Conservation (phyloP, 2,888 invertebrate species). For the Brachyptera risi region DNA sequence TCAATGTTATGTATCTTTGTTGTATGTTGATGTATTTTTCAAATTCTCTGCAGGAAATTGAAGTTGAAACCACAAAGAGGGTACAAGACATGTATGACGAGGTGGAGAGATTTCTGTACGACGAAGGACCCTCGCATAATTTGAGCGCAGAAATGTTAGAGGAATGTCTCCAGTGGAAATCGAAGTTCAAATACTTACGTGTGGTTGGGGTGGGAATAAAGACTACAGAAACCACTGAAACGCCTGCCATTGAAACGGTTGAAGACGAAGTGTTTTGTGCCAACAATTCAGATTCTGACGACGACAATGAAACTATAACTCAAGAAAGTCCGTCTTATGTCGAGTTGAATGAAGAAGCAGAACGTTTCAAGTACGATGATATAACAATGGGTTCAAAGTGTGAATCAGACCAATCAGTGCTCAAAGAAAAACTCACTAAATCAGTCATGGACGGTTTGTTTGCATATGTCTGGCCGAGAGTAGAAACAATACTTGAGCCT, state of each 20-base stretch:
- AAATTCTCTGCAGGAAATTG: constrained; percentile 28
- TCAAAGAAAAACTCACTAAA: constrained; percentile 10
- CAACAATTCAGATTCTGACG: background rate
- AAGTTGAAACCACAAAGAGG: constrained; percentile 26
- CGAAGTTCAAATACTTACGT: constrained; percentile 3
- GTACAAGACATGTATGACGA: constrained; percentile 26
- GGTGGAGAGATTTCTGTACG: constrained; percentile 29
- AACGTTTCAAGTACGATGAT: background rate
- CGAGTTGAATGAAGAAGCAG: background rate
- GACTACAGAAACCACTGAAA: background rate
- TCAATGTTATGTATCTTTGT: too few species aligned
- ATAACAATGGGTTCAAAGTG: background rate
- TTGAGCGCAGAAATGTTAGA: background rate
- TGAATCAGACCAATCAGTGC: background rate
- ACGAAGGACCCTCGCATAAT: constrained; percentile 17
- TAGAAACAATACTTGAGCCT: background rate
- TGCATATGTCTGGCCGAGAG: background rate
- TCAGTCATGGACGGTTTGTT: constrained; percentile 17
- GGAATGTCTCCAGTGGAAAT: constrained; percentile 17
- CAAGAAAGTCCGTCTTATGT: background rate
- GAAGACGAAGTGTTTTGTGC: background rate
- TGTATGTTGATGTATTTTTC: background rate
- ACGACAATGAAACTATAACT: background rate
- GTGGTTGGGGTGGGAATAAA: background rate
- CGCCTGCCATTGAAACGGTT: too few species aligned